Conservation (phyloP, 2,797 vertebrate species). For the Sebastes diaconus region DNA sequence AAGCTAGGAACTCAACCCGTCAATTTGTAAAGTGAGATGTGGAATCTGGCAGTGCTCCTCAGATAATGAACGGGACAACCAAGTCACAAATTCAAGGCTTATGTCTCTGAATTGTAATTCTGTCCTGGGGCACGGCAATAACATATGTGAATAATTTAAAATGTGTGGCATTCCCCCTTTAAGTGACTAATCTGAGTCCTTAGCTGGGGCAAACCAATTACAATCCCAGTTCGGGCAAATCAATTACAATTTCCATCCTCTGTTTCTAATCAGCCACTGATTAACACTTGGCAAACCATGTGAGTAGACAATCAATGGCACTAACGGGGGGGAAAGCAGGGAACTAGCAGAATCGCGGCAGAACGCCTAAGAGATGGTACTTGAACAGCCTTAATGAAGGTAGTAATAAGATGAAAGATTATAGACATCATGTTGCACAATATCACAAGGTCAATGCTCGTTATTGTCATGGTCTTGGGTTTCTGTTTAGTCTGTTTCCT, state of each 20-base stretch:
- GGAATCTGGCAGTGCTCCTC: not conserved
- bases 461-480: not conserved
- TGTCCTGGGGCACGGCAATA: slow-evolving; percentile 27
- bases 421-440: not conserved
- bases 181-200: slow-evolving; percentile 53
- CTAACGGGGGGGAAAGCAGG: slow-evolving; percentile 3
- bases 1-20: slow-evolving; percentile 6
- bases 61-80: slow-evolving; percentile 28
- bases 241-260: slow-evolving; percentile 57
- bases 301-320: slow-evolving; percentile 58
- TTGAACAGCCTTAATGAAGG: slow-evolving; percentile 19
- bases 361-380: not conserved
- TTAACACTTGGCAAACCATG: slow-evolving; percentile 62
- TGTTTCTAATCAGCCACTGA: slow-evolving; percentile 68
- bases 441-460: slow-evolving; percentile 4
- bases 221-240: slow-evolving; percentile 47
- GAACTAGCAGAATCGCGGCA: not conserved
- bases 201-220: slow-evolving; percentile 58
- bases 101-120: slow-evolving; percentile 40
- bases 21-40: slow-evolving; percentile 19
- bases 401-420: not conserved
- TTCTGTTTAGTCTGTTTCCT: too few relatives aligned
- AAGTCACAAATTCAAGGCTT: slow-evolving; percentile 27
- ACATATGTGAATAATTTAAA: slow-evolving; percentile 53
- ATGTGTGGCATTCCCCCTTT: slow-evolving; percentile 20